These are phyloP conservation scores for Brevimyrus niger DNA, from an alignment of 2,113 vertebrate genomes.

Conservation along the genomic window DNA sequence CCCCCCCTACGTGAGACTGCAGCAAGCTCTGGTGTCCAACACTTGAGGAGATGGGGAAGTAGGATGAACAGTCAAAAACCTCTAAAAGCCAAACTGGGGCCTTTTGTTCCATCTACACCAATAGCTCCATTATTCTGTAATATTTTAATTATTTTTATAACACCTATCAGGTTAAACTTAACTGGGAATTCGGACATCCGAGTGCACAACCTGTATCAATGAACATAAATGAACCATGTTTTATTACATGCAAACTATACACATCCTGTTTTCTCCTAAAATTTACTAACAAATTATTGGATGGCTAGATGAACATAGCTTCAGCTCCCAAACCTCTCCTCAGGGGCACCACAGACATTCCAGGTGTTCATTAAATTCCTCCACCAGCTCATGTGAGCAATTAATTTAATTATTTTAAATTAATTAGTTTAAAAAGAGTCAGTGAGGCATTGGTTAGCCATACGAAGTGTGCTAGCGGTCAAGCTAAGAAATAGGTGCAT, in stretches of 20 bases:
- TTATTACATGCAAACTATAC: not conserved
- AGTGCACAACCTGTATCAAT: not conserved
- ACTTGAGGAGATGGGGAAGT: not conserved
- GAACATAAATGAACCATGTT: not conserved
- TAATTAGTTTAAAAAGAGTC: no score
- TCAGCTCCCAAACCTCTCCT: not conserved
- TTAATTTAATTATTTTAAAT: not conserved
- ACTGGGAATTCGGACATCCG: not conserved
- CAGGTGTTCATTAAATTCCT: not conserved
- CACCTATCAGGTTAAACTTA: not conserved
- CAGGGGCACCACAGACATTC: not conserved
- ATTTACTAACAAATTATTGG: not conserved
- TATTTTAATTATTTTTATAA: not conserved
- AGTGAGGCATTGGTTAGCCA: not conserved
- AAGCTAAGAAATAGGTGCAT: not conserved
- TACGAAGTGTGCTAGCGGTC: not conserved
- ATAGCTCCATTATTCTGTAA: not conserved
- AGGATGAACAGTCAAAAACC: not conserved
- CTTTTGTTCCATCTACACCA: not conserved
- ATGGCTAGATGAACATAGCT: not conserved
- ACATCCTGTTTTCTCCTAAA: not conserved
- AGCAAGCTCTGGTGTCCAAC: not conserved
- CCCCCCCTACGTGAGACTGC: not conserved
- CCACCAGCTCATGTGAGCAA: not conserved
- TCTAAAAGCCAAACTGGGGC: not conserved